phyloP scores from a whole-genome alignment of 2,888 invertebrate genomes.

The Meghimatium bilineatum region DNA sequence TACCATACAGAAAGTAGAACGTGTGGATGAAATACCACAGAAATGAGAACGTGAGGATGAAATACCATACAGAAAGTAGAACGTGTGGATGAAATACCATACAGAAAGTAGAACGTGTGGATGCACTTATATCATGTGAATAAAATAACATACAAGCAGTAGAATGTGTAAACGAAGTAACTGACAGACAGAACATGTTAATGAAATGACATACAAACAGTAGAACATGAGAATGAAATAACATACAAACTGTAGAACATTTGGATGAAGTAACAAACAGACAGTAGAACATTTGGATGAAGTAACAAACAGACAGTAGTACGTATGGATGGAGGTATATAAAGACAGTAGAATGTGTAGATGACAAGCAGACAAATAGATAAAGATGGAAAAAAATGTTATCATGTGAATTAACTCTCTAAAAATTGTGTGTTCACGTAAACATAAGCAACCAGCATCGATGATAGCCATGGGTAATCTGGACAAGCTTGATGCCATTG shows the following conservation, averaged over 20 bases:
- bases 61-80: not conserved
- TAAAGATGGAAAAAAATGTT: not conserved
- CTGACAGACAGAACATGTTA: not conserved
- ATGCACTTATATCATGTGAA: too few species aligned
- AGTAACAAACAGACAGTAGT: not conserved
- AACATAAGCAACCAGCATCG: slow-evolving; percentile 65
- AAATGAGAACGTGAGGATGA: not conserved
- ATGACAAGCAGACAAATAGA: not conserved
- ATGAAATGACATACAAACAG: too few species aligned
- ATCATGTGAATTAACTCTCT: too few species aligned
- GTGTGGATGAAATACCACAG: not conserved
- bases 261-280: not conserved
- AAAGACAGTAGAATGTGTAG: not conserved
- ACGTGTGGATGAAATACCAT: too few species aligned
- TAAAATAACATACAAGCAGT: too few species aligned
- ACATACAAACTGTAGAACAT: not conserved
- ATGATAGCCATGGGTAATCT: slow-evolving; percentile 65
- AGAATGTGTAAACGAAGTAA: not conserved
- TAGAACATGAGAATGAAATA: not conserved
- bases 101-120: not conserved
- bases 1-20: not conserved
- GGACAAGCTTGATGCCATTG: slow-evolving; percentile 62
- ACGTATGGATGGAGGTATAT: not conserved
- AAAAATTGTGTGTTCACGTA: too few species aligned
- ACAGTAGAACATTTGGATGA: not conserved